phyloP scores from a whole-genome alignment of 2,888 invertebrate genomes.

The Harpalus rubripes region DNA sequence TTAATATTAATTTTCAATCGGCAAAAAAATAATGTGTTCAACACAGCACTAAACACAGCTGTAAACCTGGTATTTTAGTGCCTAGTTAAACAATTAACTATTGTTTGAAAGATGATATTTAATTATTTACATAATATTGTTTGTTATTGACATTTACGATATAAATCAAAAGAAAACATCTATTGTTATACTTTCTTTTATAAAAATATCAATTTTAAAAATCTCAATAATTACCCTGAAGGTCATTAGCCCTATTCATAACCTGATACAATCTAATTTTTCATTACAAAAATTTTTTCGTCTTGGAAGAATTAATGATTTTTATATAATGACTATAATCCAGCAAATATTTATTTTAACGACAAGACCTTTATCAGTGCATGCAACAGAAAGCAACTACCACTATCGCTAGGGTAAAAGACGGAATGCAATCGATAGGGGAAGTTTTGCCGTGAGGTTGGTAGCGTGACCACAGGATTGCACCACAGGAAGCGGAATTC shows the following conservation, averaged over 20 bases:
- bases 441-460: slow-evolving; percentile 28
- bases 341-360: neutral
- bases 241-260: neutral
- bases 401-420: neutral
- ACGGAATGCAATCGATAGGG: slow-evolving; percentile 42
- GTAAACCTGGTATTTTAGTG: too few relatives aligned
- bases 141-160: too few relatives aligned
- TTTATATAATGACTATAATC: neutral
- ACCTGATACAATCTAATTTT: neutral
- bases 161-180: neutral
- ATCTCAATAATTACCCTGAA: neutral
- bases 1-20: too few relatives aligned
- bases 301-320: neutral
- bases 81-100: too few relatives aligned
- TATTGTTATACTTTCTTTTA: neutral
- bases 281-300: neutral
- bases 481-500: neutral
- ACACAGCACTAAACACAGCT: too few relatives aligned
- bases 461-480: slow-evolving; percentile 26
- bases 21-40: too few relatives aligned
- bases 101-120: too few relatives aligned
- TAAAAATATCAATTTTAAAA: neutral
- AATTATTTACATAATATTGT: too few relatives aligned
- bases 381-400: slow-evolving; percentile 1
- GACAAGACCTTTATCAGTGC: neutral